Conservation (phyloP, 2,797 vertebrate genomes). For the Psittacula echo region DNA sequence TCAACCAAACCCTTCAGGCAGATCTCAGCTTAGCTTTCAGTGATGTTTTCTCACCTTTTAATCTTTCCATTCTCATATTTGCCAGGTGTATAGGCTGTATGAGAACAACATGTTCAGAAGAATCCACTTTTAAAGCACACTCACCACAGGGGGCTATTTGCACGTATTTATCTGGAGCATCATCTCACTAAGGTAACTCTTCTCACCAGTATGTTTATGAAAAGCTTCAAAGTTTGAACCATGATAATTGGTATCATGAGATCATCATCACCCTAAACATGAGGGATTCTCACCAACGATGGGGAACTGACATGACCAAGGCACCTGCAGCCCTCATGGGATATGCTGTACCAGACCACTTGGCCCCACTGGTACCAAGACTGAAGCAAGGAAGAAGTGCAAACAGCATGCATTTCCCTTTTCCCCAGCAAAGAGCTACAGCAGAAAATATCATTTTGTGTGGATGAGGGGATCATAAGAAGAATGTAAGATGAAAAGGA, state of each 20-base stretch:
- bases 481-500: neutral
- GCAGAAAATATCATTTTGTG: neutral
- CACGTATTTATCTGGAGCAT: neutral
- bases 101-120: neutral
- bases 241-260: neutral
- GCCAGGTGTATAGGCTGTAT: neutral
- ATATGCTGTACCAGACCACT: no score
- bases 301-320: rapidly evolving
- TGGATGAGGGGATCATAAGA: neutral
- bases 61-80: neutral
- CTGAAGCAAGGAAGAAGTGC: neutral
- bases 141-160: neutral
- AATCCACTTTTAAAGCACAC: neutral
- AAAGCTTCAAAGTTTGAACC: neutral
- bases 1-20: neutral
- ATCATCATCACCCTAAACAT: neutral
- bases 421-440: neutral
- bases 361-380: neutral
- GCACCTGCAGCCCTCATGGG: rapidly evolving
- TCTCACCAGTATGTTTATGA: neutral
- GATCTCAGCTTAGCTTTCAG: neutral
- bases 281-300: neutral
- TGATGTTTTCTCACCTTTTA: slow-evolving; percentile 37
- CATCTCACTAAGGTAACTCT: neutral
- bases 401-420: neutral